Conservation (phyloP, 2,888 invertebrate genomes). For the Agonum fuliginosum region DNA sequence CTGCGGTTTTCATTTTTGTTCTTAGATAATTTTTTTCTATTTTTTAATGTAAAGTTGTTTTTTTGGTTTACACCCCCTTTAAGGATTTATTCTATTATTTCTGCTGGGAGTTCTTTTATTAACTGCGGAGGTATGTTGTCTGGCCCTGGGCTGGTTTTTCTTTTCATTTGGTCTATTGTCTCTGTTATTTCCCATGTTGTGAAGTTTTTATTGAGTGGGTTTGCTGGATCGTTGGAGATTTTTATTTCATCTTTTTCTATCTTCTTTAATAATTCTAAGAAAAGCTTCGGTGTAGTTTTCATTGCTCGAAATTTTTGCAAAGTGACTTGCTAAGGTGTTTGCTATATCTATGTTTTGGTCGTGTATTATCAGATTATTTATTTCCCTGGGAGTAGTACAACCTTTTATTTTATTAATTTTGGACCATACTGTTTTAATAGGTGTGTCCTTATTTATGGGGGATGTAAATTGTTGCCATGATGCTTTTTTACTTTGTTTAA, state of each 20-base stretch:
- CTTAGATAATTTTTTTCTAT: too few relatives aligned
- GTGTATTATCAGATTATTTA: background rate
- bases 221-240: background rate
- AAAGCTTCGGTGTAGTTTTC: too few relatives aligned
- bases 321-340: background rate
- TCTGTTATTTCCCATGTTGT: background rate
- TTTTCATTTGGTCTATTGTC: background rate
- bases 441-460: background rate
- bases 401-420: background rate
- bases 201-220: background rate
- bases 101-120: background rate
- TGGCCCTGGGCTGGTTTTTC: background rate
- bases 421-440: background rate
- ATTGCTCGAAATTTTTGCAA: constrained; percentile 1
- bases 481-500: background rate
- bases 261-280: too few relatives aligned
- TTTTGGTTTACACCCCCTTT: too few relatives aligned
- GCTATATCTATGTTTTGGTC: constrained; percentile 3
- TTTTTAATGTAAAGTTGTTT: too few relatives aligned
- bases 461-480: too few relatives aligned
- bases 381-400: background rate
- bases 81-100: constrained; percentile 17
- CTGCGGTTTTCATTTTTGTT: too few relatives aligned
- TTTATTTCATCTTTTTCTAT: constrained; percentile 4
- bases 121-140: background rate